These are phyloP conservation scores for Lepisosteus oculatus DNA, from an alignment of 2,113 vertebrate genomes.

Conservation along the genomic window DNA sequence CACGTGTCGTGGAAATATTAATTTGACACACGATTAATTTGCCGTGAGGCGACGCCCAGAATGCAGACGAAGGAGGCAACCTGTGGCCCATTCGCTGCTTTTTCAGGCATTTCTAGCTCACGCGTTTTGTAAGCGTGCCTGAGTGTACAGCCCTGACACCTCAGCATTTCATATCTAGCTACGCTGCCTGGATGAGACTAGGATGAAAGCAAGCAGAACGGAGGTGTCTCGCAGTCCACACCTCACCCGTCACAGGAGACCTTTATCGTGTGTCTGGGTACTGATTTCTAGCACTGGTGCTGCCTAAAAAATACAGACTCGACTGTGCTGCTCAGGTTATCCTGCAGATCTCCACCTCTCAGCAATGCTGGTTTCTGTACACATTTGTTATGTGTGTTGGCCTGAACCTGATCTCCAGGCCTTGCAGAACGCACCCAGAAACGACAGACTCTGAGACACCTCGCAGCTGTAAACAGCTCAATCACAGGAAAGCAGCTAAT, in stretches of 20 bases:
- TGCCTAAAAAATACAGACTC: not conserved
- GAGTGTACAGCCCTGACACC: too few species aligned
- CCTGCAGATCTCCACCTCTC: not conserved
- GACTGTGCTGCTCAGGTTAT: not conserved
- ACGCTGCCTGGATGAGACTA: too few species aligned
- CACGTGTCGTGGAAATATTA: not conserved
- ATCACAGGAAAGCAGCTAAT: not conserved
- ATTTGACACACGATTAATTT: not conserved
- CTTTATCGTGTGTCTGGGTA: not conserved
- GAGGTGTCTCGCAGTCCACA: too few species aligned
- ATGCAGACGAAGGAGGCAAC: not conserved
- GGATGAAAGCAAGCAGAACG: too few species aligned
- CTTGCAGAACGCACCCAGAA: not conserved
- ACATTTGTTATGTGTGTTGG: not conserved
- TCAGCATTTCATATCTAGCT: too few species aligned
- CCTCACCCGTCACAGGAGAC: not conserved
- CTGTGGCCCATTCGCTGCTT: too few species aligned
- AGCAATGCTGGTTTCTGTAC: not conserved
- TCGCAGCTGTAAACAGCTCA: not conserved
- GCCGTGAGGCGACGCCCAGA: not conserved
- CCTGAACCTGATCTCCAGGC: too few species aligned
- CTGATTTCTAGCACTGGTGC: not conserved
- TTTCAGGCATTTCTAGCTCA: too few species aligned
- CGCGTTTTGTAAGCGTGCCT: too few species aligned
- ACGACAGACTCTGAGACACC: too few species aligned